Conservation (phyloP, 1,140 invertebrate species). For the Atta colombica region DNA sequence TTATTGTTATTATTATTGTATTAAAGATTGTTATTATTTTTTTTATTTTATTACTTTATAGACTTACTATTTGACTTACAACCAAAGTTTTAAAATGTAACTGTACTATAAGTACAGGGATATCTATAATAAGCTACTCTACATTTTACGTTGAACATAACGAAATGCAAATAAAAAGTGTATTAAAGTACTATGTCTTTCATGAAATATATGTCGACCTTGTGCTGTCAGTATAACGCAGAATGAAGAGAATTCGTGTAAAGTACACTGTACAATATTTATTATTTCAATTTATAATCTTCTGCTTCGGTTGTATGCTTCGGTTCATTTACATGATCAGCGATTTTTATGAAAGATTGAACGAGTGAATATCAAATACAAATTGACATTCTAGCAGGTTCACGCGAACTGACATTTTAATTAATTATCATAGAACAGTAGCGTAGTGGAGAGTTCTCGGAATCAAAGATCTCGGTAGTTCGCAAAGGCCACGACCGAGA, state of each 20-base stretch:
- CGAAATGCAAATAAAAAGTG: neutral
- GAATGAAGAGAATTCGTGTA: neutral
- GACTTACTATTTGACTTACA: no score
- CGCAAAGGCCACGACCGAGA: neutral
- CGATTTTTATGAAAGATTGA: neutral
- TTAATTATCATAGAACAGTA: constrained; percentile 20
- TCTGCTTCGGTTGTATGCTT: neutral
- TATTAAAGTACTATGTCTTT: neutral
- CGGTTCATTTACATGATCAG: neutral
- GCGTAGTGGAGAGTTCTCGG: neutral
- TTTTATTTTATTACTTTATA: no score
- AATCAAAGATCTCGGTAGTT: constrained; percentile 40
- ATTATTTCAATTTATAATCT: constrained; percentile 15
- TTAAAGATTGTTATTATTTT: no score
- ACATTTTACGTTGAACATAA: neutral
- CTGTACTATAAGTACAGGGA: no score
- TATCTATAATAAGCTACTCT: no score
- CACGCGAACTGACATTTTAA: constrained; percentile 29
- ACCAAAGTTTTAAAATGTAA: no score
- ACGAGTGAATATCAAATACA: neutral
- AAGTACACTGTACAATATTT: neutral
- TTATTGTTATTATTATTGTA: no score
- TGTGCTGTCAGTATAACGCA: neutral
- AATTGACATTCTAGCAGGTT: constrained; percentile 22
- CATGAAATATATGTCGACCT: neutral